Conservation (phyloP, 2,888 invertebrate genomes). For the Caenorhabditis sp. region DNA sequence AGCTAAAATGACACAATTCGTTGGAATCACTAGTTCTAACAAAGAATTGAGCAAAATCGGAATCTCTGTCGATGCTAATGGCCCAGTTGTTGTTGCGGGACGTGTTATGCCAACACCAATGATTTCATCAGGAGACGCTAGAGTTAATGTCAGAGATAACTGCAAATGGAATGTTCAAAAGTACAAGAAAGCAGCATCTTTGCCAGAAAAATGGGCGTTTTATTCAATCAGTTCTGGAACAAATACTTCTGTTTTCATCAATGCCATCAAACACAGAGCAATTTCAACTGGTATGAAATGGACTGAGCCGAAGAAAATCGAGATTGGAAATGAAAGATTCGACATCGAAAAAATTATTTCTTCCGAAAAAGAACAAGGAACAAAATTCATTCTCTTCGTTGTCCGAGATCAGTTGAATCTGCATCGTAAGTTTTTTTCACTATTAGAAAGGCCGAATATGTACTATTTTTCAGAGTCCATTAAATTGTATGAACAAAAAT, state of each 20-base stretch:
- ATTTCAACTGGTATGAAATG: not conserved
- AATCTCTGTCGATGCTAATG: not conserved
- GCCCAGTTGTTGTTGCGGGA: not conserved
- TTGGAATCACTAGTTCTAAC: not conserved
- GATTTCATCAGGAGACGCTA: not conserved
- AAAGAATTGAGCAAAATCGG: not conserved
- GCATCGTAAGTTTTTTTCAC: not conserved
- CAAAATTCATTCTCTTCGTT: not conserved
- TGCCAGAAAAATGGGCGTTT: not conserved
- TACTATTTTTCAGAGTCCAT: not conserved
- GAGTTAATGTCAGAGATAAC: not conserved
- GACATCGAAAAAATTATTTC: not conserved
- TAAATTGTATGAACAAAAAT: conserved; percentile 12
- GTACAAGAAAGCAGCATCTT: not conserved
- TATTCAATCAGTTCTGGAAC: not conserved
- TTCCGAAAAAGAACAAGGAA: not conserved
- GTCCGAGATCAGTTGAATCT: not conserved
- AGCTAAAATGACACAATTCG: not conserved
- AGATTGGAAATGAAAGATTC: not conserved
- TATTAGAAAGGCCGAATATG: not conserved
- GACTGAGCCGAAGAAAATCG: not conserved
- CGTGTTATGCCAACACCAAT: not conserved
- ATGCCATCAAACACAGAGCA: not conserved
- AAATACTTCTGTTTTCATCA: not conserved
- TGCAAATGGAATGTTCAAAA: not conserved